Percentiles rank a stretch among this genome's conserved stretches.
Evolutionary conservation across 2,113 vertebrate genomes (phyloP).

Genomic region (Toxostoma redivivum): DNA sequence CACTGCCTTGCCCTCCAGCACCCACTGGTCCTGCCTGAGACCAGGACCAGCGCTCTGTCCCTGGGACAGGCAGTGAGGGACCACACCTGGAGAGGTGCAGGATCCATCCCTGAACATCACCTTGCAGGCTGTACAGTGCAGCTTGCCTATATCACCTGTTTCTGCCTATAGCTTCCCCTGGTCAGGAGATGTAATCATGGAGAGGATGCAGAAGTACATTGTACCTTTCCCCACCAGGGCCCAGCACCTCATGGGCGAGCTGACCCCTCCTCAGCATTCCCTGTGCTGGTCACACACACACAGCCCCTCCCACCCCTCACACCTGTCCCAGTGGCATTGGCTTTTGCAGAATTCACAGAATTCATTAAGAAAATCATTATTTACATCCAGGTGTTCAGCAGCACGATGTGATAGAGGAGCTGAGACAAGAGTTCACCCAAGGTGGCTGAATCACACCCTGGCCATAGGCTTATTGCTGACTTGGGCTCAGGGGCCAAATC

Average conservation of each 20-base stretch:
- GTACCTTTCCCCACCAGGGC: neutral
- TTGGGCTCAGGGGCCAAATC: neutral
- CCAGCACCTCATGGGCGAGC: rapidly evolving
- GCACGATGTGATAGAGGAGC: slow-evolving; percentile 18
- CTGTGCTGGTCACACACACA: neutral
- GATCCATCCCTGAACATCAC: neutral
- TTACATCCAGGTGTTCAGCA: slow-evolving; percentile 57
- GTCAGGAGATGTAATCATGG: neutral
- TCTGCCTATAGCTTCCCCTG: neutral
- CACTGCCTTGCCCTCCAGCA: neutral
- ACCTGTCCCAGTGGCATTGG: neutral
- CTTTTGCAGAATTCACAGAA: slow-evolving; percentile 75
- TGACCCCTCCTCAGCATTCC: neutral
- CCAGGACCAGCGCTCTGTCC: neutral
- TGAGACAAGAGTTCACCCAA: neutral
- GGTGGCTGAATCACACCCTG: neutral
- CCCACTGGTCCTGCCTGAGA: neutral
- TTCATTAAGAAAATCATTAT: slow-evolving; percentile 67
- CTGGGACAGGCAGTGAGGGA: neutral
- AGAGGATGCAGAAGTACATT: neutral
- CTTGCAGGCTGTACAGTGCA: neutral
- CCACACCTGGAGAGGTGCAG: neutral
- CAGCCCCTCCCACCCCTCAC: neutral
- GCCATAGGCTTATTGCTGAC: slow-evolving; percentile 68
- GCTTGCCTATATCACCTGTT: neutral